These are phyloP conservation scores for Macaria liturata DNA, from an alignment of 2,888 invertebrate species.

Conservation along the genomic window DNA sequence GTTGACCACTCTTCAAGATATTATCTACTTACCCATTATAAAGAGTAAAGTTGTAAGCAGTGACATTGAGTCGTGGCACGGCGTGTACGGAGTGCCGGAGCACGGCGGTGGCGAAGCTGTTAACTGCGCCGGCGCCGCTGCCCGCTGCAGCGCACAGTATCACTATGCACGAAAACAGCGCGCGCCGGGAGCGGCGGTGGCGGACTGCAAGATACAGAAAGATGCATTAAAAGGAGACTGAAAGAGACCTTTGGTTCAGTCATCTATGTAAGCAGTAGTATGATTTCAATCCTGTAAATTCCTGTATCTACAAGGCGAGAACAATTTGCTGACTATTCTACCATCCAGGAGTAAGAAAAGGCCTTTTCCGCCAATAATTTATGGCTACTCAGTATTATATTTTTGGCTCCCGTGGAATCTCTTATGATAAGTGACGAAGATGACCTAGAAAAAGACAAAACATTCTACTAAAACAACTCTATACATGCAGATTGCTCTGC, in stretches of 20 bases:
- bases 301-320: too few species aligned
- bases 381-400: too few species aligned
- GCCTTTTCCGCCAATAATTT: too few species aligned
- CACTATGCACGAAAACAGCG: slow-evolving; percentile 61
- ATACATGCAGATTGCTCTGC: slow-evolving; percentile 62
- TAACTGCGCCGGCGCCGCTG: slow-evolving; percentile 71
- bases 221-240: not conserved
- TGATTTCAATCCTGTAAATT: too few species aligned
- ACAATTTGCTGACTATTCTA: too few species aligned
- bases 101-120: slow-evolving; percentile 72
- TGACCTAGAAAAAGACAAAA: too few species aligned
- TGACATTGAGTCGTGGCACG: slow-evolving; percentile 63
- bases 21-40: slow-evolving; percentile 68
- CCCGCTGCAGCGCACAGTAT: slow-evolving; percentile 65
- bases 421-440: too few species aligned
- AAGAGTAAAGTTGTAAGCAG: slow-evolving; percentile 68
- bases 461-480: slow-evolving; percentile 61
- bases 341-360: too few species aligned
- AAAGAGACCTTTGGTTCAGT: too few species aligned
- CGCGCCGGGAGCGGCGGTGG: slow-evolving; percentile 63
- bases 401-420: too few species aligned
- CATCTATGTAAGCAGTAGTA: too few species aligned
- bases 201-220: slow-evolving; percentile 50
- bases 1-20: too few species aligned
- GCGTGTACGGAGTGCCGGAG: slow-evolving; percentile 62